Evolutionary conservation across 64 coral and sea anemone species (phyloP).

Genomic region (Dendrophyllia cribrosa): DNA sequence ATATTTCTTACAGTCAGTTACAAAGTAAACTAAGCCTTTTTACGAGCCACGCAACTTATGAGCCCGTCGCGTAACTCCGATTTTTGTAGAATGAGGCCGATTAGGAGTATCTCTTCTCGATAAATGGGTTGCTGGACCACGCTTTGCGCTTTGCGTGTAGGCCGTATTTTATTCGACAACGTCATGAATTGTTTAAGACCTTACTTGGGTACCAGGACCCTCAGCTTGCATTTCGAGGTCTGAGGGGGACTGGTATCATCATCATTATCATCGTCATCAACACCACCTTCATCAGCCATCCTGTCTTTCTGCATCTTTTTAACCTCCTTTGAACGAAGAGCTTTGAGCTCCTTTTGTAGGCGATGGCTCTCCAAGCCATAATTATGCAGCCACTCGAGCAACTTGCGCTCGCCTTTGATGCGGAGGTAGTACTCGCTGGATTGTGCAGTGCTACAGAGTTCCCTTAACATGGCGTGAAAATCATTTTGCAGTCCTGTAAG

Average conservation of each 20-base stretch:
- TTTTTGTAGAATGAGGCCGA: too few species aligned
- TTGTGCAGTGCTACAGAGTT: background rate
- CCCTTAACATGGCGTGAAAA: slow-evolving; percentile 64
- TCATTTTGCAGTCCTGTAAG: slow-evolving; percentile 64
- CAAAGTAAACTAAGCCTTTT: too few species aligned
- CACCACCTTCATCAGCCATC: background rate
- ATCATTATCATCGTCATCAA: background rate
- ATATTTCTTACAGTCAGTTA: too few species aligned
- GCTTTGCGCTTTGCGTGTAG: too few species aligned
- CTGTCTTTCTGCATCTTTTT: slow-evolving; percentile 68
- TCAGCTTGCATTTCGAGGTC: slow-evolving; percentile 48
- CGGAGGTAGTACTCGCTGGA: slow-evolving; percentile 28
- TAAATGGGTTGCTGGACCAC: too few species aligned
- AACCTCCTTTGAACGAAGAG: slow-evolving; percentile 34
- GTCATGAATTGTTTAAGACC: background rate
- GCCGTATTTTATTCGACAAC: too few species aligned
- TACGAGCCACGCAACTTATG: too few species aligned
- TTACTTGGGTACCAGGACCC: slow-evolving; percentile 60
- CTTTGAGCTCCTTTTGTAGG: slow-evolving; percentile 32
- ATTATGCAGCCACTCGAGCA: slow-evolving; percentile 1
- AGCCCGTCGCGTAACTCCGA: too few species aligned
- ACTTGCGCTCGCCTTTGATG: slow-evolving; percentile 31
- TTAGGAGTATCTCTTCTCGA: too few species aligned
- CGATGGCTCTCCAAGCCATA: slow-evolving; percentile 20
- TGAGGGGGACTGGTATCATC: background rate